Percentiles rank a stretch among this genome's conserved stretches.
Conservation (phyloP, 2,888 invertebrate genomes). For the Drosophila diplacantha region DNA sequence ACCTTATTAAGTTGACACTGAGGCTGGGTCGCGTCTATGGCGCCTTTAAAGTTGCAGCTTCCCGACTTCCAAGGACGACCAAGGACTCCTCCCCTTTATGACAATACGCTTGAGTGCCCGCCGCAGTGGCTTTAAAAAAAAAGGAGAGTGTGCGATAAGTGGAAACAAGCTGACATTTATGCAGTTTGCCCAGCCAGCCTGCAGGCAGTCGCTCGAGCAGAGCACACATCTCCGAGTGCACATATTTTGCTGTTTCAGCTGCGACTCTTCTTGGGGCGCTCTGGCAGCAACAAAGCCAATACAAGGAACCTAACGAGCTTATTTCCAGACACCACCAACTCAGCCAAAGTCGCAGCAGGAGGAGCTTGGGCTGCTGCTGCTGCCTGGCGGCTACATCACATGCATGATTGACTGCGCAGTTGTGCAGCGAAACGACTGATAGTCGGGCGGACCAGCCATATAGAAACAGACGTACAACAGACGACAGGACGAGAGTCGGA, state of each 20-base stretch:
- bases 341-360: slow-evolving; percentile 35
- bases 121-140: slow-evolving; percentile 41
- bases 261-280: slow-evolving; percentile 13
- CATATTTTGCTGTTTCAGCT: slow-evolving; percentile 69
- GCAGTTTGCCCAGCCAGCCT: slow-evolving; percentile 70
- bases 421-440: slow-evolving; percentile 57
- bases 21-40: slow-evolving; percentile 25
- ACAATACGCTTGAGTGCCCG: slow-evolving; percentile 58
- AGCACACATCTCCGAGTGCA: slow-evolving; percentile 56
- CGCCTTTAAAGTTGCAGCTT: slow-evolving; percentile 36
- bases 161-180: slow-evolving; percentile 74
- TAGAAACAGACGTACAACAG: slow-evolving; percentile 20
- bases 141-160: slow-evolving; percentile 65
- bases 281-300: slow-evolving; percentile 62
- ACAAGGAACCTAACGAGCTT: slow-evolving; percentile 70
- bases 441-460: slow-evolving; percentile 18
- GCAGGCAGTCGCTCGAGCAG: slow-evolving; percentile 66
- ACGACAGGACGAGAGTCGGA: slow-evolving; percentile 1
- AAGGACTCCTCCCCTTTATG: slow-evolving; percentile 42
- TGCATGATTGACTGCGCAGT: slow-evolving; percentile 72
- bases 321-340: slow-evolving; percentile 66
- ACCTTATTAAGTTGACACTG: slow-evolving; percentile 57
- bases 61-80: slow-evolving; percentile 14
- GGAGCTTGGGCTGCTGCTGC: slow-evolving; percentile 12
- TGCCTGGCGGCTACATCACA: slow-evolving; percentile 72